A percentile compares a stretch with the other conserved stretches of the same genome.
phyloP scores from a whole-genome alignment of 2,797 vertebrate genomes.

The Sebastes matsubarae region DNA sequence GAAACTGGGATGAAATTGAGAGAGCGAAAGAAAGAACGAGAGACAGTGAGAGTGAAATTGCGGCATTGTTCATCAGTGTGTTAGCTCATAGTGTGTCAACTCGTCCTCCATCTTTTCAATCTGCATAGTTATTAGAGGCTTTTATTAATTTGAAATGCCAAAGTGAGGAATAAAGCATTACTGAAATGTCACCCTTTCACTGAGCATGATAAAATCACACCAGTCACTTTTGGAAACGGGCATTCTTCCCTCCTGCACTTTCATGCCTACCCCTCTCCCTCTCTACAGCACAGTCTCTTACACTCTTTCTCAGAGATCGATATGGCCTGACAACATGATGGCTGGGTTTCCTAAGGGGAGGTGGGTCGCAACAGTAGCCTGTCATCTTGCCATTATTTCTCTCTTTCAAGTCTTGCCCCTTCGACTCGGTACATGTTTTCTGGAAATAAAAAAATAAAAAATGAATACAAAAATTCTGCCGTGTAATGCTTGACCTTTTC shows the following conservation, averaged over 20 bases:
- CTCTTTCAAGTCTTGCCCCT: slow-evolving; percentile 38
- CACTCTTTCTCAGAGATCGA: slow-evolving; percentile 65
- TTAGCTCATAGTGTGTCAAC: slow-evolving; percentile 69
- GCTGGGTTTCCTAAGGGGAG: slow-evolving; percentile 71
- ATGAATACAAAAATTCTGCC: neutral
- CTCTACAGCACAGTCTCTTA: slow-evolving; percentile 45
- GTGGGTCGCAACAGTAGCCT: slow-evolving; percentile 65
- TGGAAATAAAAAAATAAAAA: slow-evolving; percentile 2
- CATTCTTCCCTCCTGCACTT: slow-evolving; percentile 46
- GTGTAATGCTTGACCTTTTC: slow-evolving; percentile 37
- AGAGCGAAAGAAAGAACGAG: slow-evolving; percentile 38
- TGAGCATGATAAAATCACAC: slow-evolving; percentile 72
- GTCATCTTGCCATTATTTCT: slow-evolving; percentile 59
- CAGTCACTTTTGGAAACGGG: slow-evolving; percentile 58
- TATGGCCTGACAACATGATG: slow-evolving; percentile 75
- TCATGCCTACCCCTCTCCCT: slow-evolving; percentile 19
- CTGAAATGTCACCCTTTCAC: slow-evolving; percentile 79
- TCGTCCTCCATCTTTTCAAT: slow-evolving; percentile 69
- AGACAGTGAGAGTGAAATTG: slow-evolving; percentile 55
- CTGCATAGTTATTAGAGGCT: slow-evolving; percentile 77
- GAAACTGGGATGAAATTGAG: slow-evolving; percentile 64
- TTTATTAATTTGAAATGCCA: slow-evolving; percentile 83
- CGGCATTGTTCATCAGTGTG: slow-evolving; percentile 64
- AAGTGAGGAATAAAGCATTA: slow-evolving; percentile 71
- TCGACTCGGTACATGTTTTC: slow-evolving; percentile 18